A percentile compares a stretch with the other conserved stretches of the same genome.
These are phyloP conservation scores for Listronotus oregonensis DNA, from an alignment of 1,140 invertebrate genomes.

Conservation along the genomic window DNA sequence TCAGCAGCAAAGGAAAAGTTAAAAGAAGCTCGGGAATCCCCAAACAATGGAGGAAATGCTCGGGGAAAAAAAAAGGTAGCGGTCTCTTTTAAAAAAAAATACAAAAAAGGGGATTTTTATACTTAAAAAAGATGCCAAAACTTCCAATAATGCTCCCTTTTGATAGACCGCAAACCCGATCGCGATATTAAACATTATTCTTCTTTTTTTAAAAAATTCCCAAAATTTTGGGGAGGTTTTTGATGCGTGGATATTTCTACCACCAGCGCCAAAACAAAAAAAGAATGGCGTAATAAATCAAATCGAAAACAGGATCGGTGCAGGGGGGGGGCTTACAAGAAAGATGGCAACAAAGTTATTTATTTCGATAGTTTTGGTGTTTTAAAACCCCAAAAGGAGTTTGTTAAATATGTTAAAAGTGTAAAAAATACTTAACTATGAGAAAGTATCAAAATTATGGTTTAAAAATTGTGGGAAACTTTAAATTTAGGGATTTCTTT, in stretches of 20 bases:
- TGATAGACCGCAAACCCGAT: slow-evolving; percentile 1
- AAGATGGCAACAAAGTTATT: slow-evolving; percentile 20
- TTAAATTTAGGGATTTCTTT: no score
- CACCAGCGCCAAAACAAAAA: slow-evolving; percentile 18
- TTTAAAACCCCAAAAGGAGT: slow-evolving; percentile 28
- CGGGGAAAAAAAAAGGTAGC: no score
- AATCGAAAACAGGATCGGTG: slow-evolving; percentile 44
- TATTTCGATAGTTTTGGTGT: slow-evolving; percentile 40
- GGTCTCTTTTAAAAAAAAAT: no score
- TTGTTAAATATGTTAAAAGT: slow-evolving; percentile 29
- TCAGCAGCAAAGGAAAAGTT: no score
- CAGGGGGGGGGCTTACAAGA: slow-evolving; percentile 37
- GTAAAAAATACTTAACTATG: slow-evolving; percentile 28
- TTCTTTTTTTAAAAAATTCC: slow-evolving; percentile 1
- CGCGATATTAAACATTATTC: slow-evolving; percentile 8
- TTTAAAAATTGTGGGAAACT: no score
- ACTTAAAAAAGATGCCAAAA: slow-evolving; percentile 12
- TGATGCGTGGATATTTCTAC: slow-evolving; percentile 18
- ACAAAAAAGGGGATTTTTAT: background rate
- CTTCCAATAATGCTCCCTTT: slow-evolving; percentile 13
- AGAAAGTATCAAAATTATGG: background rate
- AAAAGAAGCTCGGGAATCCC: no score
- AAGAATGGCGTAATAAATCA: slow-evolving; percentile 52
- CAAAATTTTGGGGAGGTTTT: slow-evolving; percentile 28
- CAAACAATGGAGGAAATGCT: no score